A percentile compares a stretch with the other conserved stretches of the same genome.
phyloP scores from a whole-genome alignment of 2,888 invertebrate species.

The Hartigia nigra region DNA sequence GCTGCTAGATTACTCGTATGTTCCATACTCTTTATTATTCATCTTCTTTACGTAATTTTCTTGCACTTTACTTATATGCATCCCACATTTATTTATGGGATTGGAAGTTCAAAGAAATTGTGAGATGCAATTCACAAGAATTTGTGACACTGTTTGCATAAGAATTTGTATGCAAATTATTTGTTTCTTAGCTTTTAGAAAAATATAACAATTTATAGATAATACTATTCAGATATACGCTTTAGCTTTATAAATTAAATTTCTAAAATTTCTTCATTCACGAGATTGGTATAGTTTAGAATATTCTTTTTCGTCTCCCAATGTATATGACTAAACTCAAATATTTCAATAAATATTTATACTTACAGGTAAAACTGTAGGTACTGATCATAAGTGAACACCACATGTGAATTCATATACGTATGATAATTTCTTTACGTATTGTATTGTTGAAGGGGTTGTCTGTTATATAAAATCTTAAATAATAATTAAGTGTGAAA shows the following conservation, averaged over 20 bases:
- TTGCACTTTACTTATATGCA: slow-evolving; percentile 69
- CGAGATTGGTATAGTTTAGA: background rate
- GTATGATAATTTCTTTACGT: background rate
- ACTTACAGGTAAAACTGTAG: background rate
- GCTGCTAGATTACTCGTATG: slow-evolving; percentile 67
- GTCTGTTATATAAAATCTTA: background rate
- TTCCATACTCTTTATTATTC: slow-evolving; percentile 64
- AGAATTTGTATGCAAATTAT: background rate
- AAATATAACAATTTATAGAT: background rate
- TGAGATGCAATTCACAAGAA: slow-evolving; percentile 11
- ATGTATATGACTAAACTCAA: background rate
- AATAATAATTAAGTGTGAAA: background rate
- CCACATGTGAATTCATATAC: background rate
- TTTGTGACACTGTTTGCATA: slow-evolving; percentile 2
- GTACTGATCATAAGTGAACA: background rate
- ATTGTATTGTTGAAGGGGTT: background rate
- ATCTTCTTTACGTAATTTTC: slow-evolving; percentile 68
- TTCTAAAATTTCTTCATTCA: background rate
- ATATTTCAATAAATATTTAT: background rate
- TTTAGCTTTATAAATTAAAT: background rate
- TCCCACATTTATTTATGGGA: slow-evolving; percentile 61
- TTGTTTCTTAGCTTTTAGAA: background rate
- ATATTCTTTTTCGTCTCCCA: background rate
- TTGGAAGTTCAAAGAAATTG: slow-evolving; percentile 6
- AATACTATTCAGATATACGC: background rate